Conservation (phyloP, 2,888 invertebrate species). For the Myathropa florea region DNA sequence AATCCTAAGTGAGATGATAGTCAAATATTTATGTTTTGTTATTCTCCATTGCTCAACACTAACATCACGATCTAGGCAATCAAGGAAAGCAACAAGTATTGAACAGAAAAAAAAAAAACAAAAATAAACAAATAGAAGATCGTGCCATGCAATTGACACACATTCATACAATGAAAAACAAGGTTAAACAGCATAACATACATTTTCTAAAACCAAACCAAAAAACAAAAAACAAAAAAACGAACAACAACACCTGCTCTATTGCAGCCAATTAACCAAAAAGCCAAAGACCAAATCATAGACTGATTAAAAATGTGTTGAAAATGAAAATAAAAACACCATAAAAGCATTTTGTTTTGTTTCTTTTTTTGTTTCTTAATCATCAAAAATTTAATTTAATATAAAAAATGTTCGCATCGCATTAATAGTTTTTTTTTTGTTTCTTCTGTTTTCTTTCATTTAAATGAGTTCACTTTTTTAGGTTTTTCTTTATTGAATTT, state of each 20-base stretch:
- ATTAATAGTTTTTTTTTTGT: constrained; percentile 12
- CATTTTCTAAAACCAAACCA: background rate
- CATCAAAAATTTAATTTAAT: constrained; percentile 59
- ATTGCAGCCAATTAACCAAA: background rate
- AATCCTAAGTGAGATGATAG: background rate
- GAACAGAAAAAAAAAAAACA: background rate
- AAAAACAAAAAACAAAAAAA: background rate
- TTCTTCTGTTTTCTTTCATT: constrained; percentile 41
- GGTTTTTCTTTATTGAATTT: constrained; percentile 71
- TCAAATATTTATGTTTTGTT: background rate
- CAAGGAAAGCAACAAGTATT: background rate
- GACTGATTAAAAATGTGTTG: background rate
- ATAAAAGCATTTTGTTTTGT: constrained; percentile 51
- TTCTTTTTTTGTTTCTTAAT: constrained; percentile 50
- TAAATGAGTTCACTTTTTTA: constrained; percentile 59
- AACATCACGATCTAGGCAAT: background rate
- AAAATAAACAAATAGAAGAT: background rate
- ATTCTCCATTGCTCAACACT: background rate
- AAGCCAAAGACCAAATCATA: background rate
- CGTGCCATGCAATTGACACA: background rate
- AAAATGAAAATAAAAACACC: constrained; percentile 59
- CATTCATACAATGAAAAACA: background rate
- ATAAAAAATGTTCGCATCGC: constrained; percentile 68
- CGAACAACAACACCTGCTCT: background rate
- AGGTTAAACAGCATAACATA: background rate